Evolutionary conservation across 2,797 vertebrate genomes (phyloP).

Genomic region (Ambastaia sidthimunki): DNA sequence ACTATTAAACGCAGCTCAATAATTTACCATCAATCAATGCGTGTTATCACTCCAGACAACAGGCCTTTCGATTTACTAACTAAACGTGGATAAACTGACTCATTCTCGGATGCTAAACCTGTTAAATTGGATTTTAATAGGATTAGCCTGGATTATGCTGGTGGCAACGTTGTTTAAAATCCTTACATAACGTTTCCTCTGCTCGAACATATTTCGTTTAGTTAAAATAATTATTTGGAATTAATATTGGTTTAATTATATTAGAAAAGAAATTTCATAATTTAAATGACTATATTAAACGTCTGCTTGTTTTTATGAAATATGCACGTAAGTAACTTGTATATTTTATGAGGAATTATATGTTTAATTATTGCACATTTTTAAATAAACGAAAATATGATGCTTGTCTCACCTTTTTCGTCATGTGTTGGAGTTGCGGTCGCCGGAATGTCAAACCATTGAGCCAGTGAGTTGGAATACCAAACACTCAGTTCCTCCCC

Average conservation of each 20-base stretch:
- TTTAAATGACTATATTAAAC: neutral
- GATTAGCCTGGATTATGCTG: slow-evolving; percentile 63
- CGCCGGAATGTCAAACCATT: slow-evolving; percentile 94
- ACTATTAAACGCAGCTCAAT: slow-evolving; percentile 8
- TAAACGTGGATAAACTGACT: slow-evolving; percentile 31
- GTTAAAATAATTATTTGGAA: neutral
- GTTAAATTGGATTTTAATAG: slow-evolving; percentile 46
- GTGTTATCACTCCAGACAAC: slow-evolving; percentile 20
- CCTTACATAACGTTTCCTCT: neutral
- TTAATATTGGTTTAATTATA: neutral
- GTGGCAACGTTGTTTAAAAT: slow-evolving; percentile 54
- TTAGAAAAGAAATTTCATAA: neutral
- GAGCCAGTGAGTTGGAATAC: slow-evolving; percentile 94
- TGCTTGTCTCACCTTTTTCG: slow-evolving; percentile 87
- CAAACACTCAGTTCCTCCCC: slow-evolving; percentile 95
- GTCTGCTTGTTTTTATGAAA: neutral
- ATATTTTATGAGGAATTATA: neutral
- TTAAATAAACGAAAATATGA: slow-evolving; percentile 4
- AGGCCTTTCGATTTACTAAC: slow-evolving; percentile 17
- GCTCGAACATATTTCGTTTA: neutral
- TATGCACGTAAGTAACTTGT: neutral
- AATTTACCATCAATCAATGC: slow-evolving; percentile 11
- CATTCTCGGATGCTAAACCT: slow-evolving; percentile 29
- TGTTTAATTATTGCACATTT: neutral
- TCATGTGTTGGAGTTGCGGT: slow-evolving; percentile 96